These are phyloP conservation scores for Esox masquinongy DNA, from an alignment of 2,797 vertebrate genomes.

Conservation along the genomic window DNA sequence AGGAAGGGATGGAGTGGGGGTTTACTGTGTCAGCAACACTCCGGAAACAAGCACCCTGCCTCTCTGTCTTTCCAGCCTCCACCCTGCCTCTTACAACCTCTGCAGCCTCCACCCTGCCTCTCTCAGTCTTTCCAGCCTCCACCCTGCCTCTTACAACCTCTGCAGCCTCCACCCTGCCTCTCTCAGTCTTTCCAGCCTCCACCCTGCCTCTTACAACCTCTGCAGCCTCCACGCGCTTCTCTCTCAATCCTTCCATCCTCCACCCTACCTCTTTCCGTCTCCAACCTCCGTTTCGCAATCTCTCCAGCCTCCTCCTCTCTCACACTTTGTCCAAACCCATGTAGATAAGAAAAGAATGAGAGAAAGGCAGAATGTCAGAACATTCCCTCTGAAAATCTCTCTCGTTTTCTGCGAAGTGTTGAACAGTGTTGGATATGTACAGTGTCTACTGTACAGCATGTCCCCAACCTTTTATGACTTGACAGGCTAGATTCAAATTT, in stretches of 20 bases:
- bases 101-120: background rate
- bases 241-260: background rate
- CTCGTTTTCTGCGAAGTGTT: background rate
- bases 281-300: background rate
- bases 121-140: background rate
- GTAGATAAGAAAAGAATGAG: background rate
- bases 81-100: background rate
- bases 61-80: background rate
- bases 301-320: background rate
- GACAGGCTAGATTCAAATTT: background rate
- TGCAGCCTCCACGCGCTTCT: background rate
- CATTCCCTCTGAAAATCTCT: background rate
- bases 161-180: background rate
- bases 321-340: background rate
- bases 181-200: background rate
- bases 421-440: background rate
- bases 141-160: background rate
- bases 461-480: background rate
- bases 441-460: background rate
- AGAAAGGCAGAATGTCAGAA: background rate
- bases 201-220: background rate
- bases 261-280: background rate
- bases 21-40: constrained; percentile 11
- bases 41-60: background rate
- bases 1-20: background rate